Conservation (phyloP, 2,113 vertebrate genomes). For the Paralichthys olivaceus region DNA sequence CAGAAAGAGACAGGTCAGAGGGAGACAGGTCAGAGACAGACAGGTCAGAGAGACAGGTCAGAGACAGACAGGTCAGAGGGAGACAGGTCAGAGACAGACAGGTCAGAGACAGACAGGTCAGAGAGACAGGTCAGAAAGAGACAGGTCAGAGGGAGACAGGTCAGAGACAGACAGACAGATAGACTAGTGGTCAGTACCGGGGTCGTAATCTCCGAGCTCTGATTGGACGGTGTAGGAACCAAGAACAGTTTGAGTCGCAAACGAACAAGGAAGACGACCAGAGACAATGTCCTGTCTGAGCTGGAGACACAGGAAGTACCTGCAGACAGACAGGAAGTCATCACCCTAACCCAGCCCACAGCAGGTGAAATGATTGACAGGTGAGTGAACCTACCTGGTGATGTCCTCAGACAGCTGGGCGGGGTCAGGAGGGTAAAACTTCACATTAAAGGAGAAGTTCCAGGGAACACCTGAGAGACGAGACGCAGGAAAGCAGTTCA, state of each 20-base stretch:
- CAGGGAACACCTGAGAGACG: slow-evolving; percentile 90
- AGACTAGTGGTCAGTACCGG: slow-evolving; percentile 42
- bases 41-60: slow-evolving; percentile 9
- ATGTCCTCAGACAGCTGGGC: slow-evolving; percentile 96
- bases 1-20: not conserved
- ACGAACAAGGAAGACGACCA: slow-evolving; percentile 93
- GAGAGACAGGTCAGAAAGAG: slow-evolving; percentile 3
- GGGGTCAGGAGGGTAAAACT: slow-evolving; percentile 97
- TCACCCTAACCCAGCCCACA: not conserved
- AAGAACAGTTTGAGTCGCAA: slow-evolving; percentile 91
- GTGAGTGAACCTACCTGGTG: slow-evolving; percentile 86
- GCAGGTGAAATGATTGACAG: not conserved
- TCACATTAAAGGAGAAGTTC: slow-evolving; percentile 96
- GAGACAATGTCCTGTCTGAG: slow-evolving; percentile 93
- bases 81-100: not conserved
- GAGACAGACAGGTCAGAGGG: not conserved
- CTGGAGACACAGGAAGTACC: slow-evolving; percentile 98
- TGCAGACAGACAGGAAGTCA: slow-evolving; percentile 64
- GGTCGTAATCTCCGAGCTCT: slow-evolving; percentile 94
- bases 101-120: slow-evolving; percentile 12
- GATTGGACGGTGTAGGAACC: slow-evolving; percentile 96
- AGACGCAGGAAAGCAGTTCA: not conserved
- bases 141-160: not conserved
- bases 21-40: slow-evolving; percentile 3
- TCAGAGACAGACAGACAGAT: not conserved